These are phyloP conservation scores for Aphidius colemani DNA, from an alignment of 2,888 invertebrate genomes.

Conservation along the genomic window DNA sequence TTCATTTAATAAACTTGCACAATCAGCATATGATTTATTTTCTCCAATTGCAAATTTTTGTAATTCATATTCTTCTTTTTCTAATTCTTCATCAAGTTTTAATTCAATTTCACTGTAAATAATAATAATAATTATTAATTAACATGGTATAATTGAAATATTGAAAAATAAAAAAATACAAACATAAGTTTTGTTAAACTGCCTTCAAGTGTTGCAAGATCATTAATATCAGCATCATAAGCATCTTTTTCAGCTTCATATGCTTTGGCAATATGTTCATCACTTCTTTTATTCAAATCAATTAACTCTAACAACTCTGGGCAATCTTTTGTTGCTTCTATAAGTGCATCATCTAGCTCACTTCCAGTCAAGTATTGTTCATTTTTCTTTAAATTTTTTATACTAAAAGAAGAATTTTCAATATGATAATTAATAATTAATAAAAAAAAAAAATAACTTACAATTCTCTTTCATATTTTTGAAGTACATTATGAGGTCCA, in stretches of 20 bases:
- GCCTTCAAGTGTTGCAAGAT: constrained; percentile 41
- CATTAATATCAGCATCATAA: constrained; percentile 42
- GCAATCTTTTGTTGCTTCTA: constrained; percentile 42
- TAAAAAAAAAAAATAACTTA: neutral
- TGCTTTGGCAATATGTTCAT: constrained; percentile 34
- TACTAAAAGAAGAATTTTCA: constrained; percentile 33
- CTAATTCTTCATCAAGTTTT: constrained; percentile 35
- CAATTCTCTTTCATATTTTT: constrained; percentile 41
- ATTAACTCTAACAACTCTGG: constrained; percentile 46
- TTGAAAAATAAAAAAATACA: constrained; percentile 17
- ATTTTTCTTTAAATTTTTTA: constrained; percentile 41
- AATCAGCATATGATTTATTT: constrained; percentile 40
- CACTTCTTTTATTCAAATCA: constrained; percentile 33
- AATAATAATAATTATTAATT: neutral
- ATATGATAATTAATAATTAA: constrained; percentile 1
- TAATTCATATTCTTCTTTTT: constrained; percentile 32
- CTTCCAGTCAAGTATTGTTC: constrained; percentile 45
- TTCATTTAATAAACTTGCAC: constrained; percentile 37
- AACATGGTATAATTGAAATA: neutral
- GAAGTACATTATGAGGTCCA: constrained; percentile 46
- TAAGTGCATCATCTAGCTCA: constrained; percentile 46
- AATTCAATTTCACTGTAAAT: constrained; percentile 27
- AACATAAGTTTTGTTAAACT: constrained; percentile 48
- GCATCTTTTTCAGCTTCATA: constrained; percentile 42
- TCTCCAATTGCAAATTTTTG: constrained; percentile 41